Base-by-base conservation (phyloP, 2,113 vertebrate genomes). In the Hemicordylus capensis region DNA sequence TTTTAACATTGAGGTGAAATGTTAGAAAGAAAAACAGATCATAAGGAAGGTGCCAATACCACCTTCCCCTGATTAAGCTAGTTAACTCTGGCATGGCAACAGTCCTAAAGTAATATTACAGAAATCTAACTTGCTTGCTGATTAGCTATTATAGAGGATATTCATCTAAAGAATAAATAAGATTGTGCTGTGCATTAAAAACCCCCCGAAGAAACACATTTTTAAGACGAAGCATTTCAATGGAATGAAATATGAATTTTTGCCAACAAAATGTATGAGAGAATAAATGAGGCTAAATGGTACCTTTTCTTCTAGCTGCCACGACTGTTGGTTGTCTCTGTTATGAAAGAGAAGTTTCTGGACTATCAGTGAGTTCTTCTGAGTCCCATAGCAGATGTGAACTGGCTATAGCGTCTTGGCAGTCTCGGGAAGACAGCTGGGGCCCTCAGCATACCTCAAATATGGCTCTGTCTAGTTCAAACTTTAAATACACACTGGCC, bases 401-500 rank as follows among this genome's bases (percentile, higher is more conserved):
- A 66, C 66, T 3, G 46, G 44, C 44, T 28, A 15, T 8, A 81
- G 67, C 76, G 24, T 26, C 44, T 12, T 86, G 69, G 58, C 64
- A 76, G 28, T 87, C 81, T 81, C 51, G 66, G 44, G 59, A 82
- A 80, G 76, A 82, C 77, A 76, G 2, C 51, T 56, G 39, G 4
- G 24, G 81, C 39, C 84, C 61, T 73, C 85, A 70, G 54, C 48
- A 66, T 37, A 70, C 64, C 80, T 91, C 59, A 92, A 85, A 86
- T 22, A 66, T 0, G 0, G 48, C 54, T 92, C 61, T 69, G 20
- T 83, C 44, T 59, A 82, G 24, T 74, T 78, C 69, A 91, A 14
- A 88, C 76, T 80, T 80, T 87, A 91, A 91, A 90, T 86, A 79
- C 34, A 89, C 76, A 88, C 72, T 89, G 86, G 86, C 85, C 88